phyloP scores from a whole-genome alignment of 2,113 vertebrate genomes.

The Mus spicilegus region DNA sequence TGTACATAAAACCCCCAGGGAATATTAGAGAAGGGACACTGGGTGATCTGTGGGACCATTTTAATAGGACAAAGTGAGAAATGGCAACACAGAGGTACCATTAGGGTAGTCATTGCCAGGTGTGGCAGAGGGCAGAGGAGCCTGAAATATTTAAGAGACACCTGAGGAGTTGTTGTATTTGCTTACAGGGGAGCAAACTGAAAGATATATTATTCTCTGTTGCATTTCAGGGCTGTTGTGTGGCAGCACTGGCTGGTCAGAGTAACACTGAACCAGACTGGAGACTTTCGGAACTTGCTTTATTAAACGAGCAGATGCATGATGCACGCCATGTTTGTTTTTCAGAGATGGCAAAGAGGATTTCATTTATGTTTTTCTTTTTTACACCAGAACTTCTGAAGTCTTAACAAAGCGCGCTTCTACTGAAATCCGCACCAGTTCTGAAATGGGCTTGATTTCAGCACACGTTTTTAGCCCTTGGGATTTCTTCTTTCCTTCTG shows the following conservation, averaged over 20 bases:
- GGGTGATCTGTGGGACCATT: not conserved
- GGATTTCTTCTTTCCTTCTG: conserved; percentile 45
- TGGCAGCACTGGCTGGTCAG: not conserved
- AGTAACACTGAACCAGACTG: not conserved
- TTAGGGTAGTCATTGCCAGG: not conserved
- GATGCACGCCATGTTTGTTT: not conserved
- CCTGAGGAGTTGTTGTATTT: not conserved
- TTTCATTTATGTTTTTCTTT: not conserved
- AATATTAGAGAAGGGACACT: not conserved
- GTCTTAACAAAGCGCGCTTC: not conserved
- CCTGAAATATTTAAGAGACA: not conserved
- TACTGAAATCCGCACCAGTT: not conserved
- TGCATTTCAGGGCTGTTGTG: not conserved
- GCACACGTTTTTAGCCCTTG: not conserved
- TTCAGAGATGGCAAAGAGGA: not conserved
- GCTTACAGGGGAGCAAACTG: conserved; percentile 1
- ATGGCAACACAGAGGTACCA: fast-evolving
- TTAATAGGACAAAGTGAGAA: conserved; percentile 56
- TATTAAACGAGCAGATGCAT: not conserved
- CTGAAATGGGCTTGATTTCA: not conserved
- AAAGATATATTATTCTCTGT: not conserved
- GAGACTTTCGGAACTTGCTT: not conserved
- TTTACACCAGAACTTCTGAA: not conserved
- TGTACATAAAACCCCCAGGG: conserved; percentile 38
- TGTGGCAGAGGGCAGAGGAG: not conserved